Evolutionary conservation across 2,113 vertebrate genomes (phyloP), one percentile per base, ranked within the genome.

Genomic region (Maccullochella peelii): DNA sequence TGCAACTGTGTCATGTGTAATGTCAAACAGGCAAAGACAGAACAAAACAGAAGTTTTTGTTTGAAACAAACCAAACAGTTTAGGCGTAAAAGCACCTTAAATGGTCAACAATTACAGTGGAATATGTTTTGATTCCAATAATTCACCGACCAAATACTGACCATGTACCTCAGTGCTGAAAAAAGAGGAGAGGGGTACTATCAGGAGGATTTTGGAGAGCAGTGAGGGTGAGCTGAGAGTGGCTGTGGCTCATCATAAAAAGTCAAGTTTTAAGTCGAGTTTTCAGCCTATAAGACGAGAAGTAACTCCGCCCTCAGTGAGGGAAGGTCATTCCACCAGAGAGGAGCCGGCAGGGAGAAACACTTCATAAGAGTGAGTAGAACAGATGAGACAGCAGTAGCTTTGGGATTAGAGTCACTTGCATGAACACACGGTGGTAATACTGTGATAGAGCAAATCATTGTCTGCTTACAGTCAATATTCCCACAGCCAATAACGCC

Each of bases 311-410:
- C 42, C 75, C 44, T 66, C 30, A 12, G 66, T 1, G 14, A 73
- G 38, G 30, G 69, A 84, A 84, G 84, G 86, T 88, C 77, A 54
- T 12, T 18, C 49, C n/a, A 49, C 23, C 80, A 8, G 63, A 21
- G 42, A 70, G 61, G 74, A 76, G 52, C 38, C 38, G 27, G n/a
- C 33, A 11, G 55, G 44, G 73, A 78, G 69, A 78, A 83, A 83
- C 73, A 80, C 82, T 78, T 75, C 30, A 75, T 67, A 75, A 77
- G 33, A 57, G 80, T 72, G 78, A 90, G 73, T 0, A 57, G 63
- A 77, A 40, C 6, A 71, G 83, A 74, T 8, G 38, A 66, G 69
- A 58, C 65, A 44, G 72, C 55, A 9, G 80, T 21, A 50, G 76
- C 77, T 49, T 15, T 67, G 77, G 80, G 83, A 88, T 76, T 70